Percentiles rank a stretch among this genome's conserved stretches.
Evolutionary conservation across 37 sponge, comb jelly and placozoan species (phyloP).

Genomic region (Agelas oroides): DNA sequence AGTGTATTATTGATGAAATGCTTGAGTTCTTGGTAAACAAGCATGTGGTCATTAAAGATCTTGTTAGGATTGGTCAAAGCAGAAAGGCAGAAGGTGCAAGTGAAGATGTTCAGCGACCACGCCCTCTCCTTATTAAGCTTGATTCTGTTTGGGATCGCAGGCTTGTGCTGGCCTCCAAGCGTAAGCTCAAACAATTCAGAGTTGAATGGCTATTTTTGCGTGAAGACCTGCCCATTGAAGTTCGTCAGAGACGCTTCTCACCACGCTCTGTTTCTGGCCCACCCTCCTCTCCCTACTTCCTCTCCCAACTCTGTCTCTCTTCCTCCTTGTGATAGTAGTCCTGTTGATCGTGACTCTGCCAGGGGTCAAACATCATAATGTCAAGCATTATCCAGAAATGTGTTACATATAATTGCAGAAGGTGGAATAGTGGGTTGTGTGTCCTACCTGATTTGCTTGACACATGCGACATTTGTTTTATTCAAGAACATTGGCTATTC

Average conservation of each 20-base stretch:
- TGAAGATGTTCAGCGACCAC: neutral
- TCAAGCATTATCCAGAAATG: neutral
- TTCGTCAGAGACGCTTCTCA: neutral
- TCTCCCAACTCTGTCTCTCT: neutral
- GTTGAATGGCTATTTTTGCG: neutral
- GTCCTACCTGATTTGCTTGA: neutral
- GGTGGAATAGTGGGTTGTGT: neutral
- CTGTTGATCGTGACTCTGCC: neutral
- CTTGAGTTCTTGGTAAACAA: neutral
- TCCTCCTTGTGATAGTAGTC: neutral
- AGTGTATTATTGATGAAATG: neutral
- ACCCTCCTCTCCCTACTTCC: neutral
- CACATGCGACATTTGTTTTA: neutral
- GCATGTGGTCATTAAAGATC: neutral
- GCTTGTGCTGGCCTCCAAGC: neutral
- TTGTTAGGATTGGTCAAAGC: neutral
- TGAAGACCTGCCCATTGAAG: neutral
- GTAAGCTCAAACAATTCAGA: neutral
- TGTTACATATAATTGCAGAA: neutral
- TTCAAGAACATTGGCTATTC: constrained; percentile 3
- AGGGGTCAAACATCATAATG: neutral
- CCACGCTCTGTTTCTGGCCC: neutral
- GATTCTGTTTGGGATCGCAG: neutral
- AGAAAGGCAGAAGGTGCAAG: neutral
- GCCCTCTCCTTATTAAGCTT: neutral